Evolutionary conservation across 2,113 vertebrate species (phyloP).

Genomic region (Pseudopipra pipra): DNA sequence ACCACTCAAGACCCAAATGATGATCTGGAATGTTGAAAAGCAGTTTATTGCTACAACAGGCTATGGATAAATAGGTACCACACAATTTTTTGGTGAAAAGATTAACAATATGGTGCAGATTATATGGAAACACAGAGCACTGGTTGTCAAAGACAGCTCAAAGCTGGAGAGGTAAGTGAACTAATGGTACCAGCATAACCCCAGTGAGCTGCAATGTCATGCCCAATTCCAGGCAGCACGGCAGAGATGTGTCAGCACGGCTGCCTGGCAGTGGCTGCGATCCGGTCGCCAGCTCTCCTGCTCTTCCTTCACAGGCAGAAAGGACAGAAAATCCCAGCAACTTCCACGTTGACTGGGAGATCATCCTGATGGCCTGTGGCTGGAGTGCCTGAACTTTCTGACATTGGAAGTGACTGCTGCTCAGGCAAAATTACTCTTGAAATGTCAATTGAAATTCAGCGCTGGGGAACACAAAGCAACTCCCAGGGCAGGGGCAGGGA

Average conservation of each 20-base stretch:
- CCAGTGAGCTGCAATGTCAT: neutral
- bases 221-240: neutral
- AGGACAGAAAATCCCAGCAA: neutral
- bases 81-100: neutral
- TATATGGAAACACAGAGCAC: neutral
- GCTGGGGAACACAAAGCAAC: neutral
- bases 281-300: neutral
- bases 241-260: neutral
- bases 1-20: neutral
- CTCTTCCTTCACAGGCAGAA: neutral
- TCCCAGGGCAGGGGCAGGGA: neutral
- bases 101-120: neutral
- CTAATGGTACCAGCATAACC: neutral
- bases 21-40: neutral
- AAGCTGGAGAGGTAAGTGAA: neutral
- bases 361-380: neutral
- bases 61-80: neutral
- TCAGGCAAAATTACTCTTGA: neutral
- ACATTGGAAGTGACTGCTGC: neutral
- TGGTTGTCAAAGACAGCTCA: neutral
- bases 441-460: neutral
- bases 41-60: neutral
- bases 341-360: neutral
- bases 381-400: neutral
- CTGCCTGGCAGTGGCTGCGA: rapidly evolving